phyloP scores from a whole-genome alignment of 2,888 invertebrate genomes.

The Seira sanloemensis region DNA sequence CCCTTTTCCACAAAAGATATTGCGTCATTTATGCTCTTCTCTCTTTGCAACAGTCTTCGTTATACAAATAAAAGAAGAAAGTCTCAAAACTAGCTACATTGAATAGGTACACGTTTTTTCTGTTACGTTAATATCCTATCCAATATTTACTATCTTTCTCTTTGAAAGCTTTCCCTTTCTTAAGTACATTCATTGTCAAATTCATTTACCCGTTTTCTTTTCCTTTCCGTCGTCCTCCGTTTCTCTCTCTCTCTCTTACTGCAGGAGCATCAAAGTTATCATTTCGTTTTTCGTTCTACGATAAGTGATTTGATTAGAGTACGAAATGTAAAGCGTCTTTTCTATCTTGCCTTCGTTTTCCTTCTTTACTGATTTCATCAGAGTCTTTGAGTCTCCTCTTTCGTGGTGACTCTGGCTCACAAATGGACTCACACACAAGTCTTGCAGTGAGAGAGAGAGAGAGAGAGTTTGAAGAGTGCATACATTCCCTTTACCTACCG shows the following conservation, averaged over 20 bases:
- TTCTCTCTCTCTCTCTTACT: neutral
- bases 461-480: too few relatives aligned
- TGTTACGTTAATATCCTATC: neutral
- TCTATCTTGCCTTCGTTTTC: neutral
- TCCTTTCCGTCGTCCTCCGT: neutral
- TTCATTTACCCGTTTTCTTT: neutral
- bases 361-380: neutral
- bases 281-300: slow-evolving; percentile 11
- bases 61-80: neutral
- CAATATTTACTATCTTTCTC: neutral
- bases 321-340: neutral
- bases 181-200: neutral
- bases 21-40: neutral
- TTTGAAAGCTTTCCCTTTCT: neutral
- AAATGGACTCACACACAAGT: too few relatives aligned
- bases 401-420: neutral
- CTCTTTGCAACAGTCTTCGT: neutral
- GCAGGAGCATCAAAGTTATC: neutral
- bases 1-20: neutral
- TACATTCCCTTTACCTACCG: neutral
- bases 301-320: slow-evolving; percentile 43
- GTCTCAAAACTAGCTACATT: neutral
- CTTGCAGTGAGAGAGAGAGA: too few relatives aligned
- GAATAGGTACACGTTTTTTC: neutral
- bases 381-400: neutral